A percentile compares a stretch with the other conserved stretches of the same genome.
These are phyloP conservation scores for Nyctalus aviator DNA, from an alignment of 2,797 vertebrate genomes.

Conservation along the genomic window DNA sequence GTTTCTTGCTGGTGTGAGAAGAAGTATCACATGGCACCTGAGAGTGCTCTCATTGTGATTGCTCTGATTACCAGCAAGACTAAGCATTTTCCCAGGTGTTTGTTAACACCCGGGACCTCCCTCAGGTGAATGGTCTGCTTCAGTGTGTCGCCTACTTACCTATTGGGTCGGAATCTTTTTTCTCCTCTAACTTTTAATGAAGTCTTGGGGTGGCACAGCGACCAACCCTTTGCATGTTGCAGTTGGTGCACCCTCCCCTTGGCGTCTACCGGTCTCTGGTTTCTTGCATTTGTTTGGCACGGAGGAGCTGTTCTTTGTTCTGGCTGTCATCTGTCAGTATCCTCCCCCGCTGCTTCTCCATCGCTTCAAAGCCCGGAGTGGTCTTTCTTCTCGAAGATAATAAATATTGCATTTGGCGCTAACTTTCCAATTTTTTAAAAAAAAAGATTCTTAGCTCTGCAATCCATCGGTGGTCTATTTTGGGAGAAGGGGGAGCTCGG, in stretches of 20 bases:
- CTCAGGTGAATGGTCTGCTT: not conserved
- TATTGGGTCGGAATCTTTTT: not conserved
- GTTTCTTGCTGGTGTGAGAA: not conserved
- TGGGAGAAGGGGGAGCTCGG: not conserved
- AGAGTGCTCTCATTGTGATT: not conserved
- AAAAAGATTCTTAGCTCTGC: constrained; percentile 8
- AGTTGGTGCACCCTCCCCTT: not conserved
- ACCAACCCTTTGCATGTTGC: not conserved
- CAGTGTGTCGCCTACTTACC: not conserved
- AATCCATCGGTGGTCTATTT: constrained; percentile 41
- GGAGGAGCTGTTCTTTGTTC: not conserved
- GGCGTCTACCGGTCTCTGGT: not conserved
- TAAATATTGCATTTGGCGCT: constrained; percentile 62
- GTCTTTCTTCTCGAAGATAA: constrained; percentile 42
- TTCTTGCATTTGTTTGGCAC: not conserved
- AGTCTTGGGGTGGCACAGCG: not conserved
- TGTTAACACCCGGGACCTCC: not conserved
- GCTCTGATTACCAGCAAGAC: constrained; percentile 40
- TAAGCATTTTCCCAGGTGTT: constrained; percentile 22
- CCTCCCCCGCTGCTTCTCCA: not conserved
- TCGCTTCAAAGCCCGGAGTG: not conserved
- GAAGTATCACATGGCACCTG: not conserved
- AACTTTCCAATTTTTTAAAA: constrained; percentile 40
- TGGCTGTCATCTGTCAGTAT: not conserved
- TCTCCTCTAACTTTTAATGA: constrained; percentile 30